Percentiles rank a stretch among this genome's conserved stretches.
Evolutionary conservation across 2,113 vertebrate genomes (phyloP).

Genomic region (Paramormyrops kingsleyae): DNA sequence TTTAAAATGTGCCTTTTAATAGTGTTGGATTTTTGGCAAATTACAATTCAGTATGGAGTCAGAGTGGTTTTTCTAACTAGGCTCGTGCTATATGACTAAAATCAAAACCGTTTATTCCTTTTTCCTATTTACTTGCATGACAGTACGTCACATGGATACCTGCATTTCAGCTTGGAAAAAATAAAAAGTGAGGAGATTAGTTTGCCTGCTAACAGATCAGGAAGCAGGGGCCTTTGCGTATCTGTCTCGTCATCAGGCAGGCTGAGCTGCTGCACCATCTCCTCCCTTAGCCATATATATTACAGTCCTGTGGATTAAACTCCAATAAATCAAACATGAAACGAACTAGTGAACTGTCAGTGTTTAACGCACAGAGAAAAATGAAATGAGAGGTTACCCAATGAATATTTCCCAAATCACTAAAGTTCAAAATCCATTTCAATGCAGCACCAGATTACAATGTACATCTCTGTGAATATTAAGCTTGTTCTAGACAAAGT

Average conservation of each 20-base stretch:
- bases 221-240: background rate
- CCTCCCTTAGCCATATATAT: conserved; percentile 37
- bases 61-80: background rate
- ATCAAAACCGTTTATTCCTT: background rate
- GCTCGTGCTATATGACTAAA: background rate
- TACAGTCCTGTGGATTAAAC: conserved; percentile 37
- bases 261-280: background rate
- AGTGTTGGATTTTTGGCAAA: background rate
- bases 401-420: conserved; percentile 49
- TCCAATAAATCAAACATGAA: conserved; percentile 48
- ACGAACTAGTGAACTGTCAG: conserved; percentile 44
- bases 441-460: conserved; percentile 40
- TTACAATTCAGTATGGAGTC: background rate
- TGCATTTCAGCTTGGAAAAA: background rate
- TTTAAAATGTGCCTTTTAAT: background rate
- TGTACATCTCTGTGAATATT: conserved; percentile 33
- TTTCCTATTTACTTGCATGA: background rate
- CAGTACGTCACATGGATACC: background rate
- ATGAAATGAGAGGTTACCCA: conserved; percentile 35
- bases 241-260: background rate
- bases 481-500: conserved; percentile 36
- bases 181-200: background rate
- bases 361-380: conserved; percentile 40
- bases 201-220: background rate
- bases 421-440: conserved; percentile 40